phyloP scores from a whole-genome alignment of 2,113 vertebrate genomes.

The Cricetomys ansorgei region DNA sequence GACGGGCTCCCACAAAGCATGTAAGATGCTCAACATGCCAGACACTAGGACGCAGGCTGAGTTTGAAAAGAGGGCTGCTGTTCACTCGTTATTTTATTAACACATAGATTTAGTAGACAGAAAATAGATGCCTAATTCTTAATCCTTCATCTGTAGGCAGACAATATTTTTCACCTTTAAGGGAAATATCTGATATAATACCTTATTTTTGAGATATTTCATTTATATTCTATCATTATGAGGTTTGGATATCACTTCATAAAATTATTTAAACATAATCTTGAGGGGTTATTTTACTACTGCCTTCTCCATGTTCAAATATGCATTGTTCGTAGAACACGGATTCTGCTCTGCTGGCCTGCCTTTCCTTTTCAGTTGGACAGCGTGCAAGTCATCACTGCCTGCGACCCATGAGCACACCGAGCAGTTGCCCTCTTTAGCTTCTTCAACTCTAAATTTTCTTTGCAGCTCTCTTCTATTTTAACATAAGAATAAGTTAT shows the following conservation, averaged over 20 bases:
- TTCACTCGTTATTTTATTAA: not conserved
- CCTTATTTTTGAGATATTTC: slow-evolving; percentile 20
- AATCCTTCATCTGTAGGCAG: not conserved
- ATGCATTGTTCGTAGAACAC: not conserved
- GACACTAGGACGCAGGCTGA: not conserved
- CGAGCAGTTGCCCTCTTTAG: not conserved
- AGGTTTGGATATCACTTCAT: not conserved
- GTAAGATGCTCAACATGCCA: not conserved
- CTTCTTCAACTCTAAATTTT: not conserved
- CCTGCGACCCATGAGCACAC: not conserved
- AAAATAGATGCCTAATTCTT: not conserved
- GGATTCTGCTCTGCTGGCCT: not conserved
- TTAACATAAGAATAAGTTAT: slow-evolving; percentile 5
- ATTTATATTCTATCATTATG: not conserved
- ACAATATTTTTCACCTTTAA: not conserved
- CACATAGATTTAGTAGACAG: not conserved
- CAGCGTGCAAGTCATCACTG: not conserved
- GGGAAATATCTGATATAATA: not conserved
- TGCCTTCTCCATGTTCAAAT: not conserved
- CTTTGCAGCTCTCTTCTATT: not conserved
- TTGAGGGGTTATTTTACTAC: not conserved
- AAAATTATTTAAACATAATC: not conserved
- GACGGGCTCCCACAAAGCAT: not conserved
- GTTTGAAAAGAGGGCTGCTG: not conserved
- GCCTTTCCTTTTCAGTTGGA: too few species aligned